Conservation (phyloP, 2,797 vertebrate genomes). For the Saxicola maurus region DNA sequence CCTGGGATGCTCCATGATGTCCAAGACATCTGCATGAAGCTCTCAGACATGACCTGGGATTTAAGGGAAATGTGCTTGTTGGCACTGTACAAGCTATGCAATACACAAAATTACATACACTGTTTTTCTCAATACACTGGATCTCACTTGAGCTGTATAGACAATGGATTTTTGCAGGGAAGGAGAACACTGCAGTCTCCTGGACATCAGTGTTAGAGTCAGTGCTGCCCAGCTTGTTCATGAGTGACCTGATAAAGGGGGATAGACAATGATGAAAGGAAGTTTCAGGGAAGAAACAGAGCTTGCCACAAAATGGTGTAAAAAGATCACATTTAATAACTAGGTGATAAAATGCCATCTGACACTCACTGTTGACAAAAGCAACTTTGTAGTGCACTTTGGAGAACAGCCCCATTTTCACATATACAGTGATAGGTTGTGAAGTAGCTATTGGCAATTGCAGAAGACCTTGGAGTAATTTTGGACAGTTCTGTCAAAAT, state of each 20-base stretch:
- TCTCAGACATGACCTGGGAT: not conserved
- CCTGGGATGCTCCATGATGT: not conserved
- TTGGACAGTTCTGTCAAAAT: not conserved
- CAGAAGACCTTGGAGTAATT: not conserved
- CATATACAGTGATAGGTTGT: not conserved
- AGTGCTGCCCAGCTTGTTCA: not conserved
- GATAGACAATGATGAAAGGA: not conserved
- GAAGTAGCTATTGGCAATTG: not conserved
- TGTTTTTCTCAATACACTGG: not conserved
- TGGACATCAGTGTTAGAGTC: not conserved
- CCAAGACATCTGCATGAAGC: not conserved
- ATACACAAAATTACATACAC: not conserved
- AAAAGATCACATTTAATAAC: not conserved
- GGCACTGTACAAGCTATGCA: not conserved
- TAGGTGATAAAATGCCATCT: not conserved
- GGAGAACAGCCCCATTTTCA: not conserved
- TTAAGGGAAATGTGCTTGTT: not conserved
- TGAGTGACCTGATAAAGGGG: not conserved
- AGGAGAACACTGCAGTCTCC: not conserved
- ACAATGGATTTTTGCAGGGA: not conserved
- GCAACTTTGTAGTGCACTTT: not conserved
- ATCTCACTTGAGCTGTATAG: not conserved
- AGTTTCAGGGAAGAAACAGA: not conserved
- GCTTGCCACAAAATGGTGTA: not conserved
- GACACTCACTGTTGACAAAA: not conserved